Percentiles rank a stretch among this genome's conserved stretches.
Conservation (phyloP, 1,140 invertebrate genomes). For the Psilanteris sp. region DNA sequence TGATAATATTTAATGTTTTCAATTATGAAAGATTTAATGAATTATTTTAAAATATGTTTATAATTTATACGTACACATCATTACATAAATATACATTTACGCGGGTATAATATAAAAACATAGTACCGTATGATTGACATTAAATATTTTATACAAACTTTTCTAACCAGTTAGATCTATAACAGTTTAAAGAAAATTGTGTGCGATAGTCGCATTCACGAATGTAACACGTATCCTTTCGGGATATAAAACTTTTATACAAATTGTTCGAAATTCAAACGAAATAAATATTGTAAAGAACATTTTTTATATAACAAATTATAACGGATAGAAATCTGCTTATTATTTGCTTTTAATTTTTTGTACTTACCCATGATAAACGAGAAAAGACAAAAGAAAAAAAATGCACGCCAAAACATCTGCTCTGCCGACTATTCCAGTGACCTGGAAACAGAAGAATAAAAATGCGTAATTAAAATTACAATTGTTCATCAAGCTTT, state of each 20-base stretch:
- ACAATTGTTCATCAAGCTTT: conserved; percentile 10
- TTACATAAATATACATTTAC: no score
- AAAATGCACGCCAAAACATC: conserved; percentile 91
- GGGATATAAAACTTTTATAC: no score
- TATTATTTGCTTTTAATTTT: conserved; percentile 37
- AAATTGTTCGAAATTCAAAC: conserved; percentile 9
- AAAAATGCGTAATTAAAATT: conserved; percentile 31
- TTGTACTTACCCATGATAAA: conserved; percentile 87
- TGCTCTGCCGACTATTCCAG: conserved; percentile 90
- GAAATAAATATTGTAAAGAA: conserved; percentile 4
- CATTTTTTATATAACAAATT: conserved; percentile 4
- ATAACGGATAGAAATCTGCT: not conserved
- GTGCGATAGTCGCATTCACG: conserved; percentile 27
- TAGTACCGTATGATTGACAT: conserved; percentile 27
- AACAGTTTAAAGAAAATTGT: conserved; percentile 18
- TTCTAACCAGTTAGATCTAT: conserved; percentile 46
- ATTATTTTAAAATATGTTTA: not conserved
- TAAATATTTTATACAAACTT: conserved; percentile 47
- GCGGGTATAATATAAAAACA: no score
- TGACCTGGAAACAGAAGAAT: conserved; percentile 83
- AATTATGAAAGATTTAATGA: no score
- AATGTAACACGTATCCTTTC: conserved; percentile 20
- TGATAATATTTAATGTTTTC: no score
- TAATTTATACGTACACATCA: no score
- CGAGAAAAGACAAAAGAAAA: conserved; percentile 89